Evolutionary conservation across 2,113 vertebrate species (phyloP).

Genomic region (Poecile atricapillus): DNA sequence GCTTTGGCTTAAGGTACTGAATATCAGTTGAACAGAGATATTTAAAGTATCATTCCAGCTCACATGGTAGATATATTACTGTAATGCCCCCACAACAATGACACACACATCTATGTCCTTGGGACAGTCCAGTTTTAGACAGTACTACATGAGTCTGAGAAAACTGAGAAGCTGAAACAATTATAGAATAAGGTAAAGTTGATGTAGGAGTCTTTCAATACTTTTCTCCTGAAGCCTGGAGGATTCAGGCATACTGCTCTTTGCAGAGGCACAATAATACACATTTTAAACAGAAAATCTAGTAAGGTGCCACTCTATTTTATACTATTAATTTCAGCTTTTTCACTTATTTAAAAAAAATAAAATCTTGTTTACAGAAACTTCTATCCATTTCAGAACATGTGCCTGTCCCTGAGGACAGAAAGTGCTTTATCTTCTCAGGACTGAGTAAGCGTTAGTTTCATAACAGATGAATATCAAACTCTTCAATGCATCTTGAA

Average conservation of each 20-base stretch:
- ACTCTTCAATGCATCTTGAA: neutral
- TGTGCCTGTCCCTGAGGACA: neutral
- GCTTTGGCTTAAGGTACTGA: neutral
- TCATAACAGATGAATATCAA: neutral
- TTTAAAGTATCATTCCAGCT: neutral
- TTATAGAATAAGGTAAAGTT: neutral
- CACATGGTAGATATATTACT: fast-evolving
- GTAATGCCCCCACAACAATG: neutral
- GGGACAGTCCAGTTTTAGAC: neutral
- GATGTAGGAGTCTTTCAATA: fast-evolving
- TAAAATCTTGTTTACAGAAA: neutral
- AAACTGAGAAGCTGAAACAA: neutral
- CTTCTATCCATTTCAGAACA: neutral
- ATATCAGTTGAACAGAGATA: neutral
- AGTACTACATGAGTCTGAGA: neutral
- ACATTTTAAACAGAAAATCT: neutral
- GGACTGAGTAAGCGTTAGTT: neutral
- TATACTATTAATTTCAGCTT: neutral
- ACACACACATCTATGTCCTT: neutral
- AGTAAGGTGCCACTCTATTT: neutral
- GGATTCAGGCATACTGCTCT: neutral
- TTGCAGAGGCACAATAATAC: neutral
- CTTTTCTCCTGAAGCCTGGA: neutral
- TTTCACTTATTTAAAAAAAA: neutral
- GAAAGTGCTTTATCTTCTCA: neutral